These are phyloP conservation scores for Microctenopoma lineatum DNA, from an alignment of 2,797 vertebrate genomes.

Conservation along the genomic window DNA sequence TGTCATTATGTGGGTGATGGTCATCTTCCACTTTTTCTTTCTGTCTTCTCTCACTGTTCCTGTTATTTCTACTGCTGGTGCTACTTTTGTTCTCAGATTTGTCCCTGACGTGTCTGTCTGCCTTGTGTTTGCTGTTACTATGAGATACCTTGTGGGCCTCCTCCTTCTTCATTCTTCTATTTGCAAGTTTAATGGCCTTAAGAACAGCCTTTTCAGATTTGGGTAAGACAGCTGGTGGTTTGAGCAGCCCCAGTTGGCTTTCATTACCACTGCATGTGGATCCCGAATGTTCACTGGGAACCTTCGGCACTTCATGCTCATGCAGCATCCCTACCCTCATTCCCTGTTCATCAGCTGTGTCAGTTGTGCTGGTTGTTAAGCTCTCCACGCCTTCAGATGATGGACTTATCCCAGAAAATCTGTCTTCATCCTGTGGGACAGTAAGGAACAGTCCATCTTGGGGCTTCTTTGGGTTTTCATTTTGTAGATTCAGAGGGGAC, in stretches of 20 bases:
- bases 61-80: slow-evolving; percentile 29
- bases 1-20: slow-evolving; percentile 7
- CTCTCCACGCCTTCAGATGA: slow-evolving; percentile 76
- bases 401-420: slow-evolving; percentile 62
- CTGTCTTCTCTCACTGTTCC: slow-evolving; percentile 60
- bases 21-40: slow-evolving; percentile 46
- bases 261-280: slow-evolving; percentile 80
- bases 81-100: slow-evolving; percentile 64
- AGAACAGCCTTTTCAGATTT: slow-evolving; percentile 95
- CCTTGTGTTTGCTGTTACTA: slow-evolving; percentile 57
- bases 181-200: slow-evolving; percentile 92
- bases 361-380: slow-evolving; percentile 54
- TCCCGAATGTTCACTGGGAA: slow-evolving; percentile 74
- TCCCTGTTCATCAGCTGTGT: slow-evolving; percentile 63
- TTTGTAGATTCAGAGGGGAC: slow-evolving; percentile 42
- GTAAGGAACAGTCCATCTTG: slow-evolving; percentile 52
- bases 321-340: background rate
- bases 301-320: slow-evolving; percentile 45
- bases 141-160: slow-evolving; percentile 74
- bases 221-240: slow-evolving; percentile 92
- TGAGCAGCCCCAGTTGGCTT: slow-evolving; percentile 76
- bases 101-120: slow-evolving; percentile 56
- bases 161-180: slow-evolving; percentile 88
- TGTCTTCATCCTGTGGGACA: slow-evolving; percentile 75
- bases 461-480: slow-evolving; percentile 53